Percentiles rank a stretch among this genome's conserved stretches.
Evolutionary conservation across 2,888 invertebrate species (phyloP).

Genomic region (Psylliodes chrysocephalus): DNA sequence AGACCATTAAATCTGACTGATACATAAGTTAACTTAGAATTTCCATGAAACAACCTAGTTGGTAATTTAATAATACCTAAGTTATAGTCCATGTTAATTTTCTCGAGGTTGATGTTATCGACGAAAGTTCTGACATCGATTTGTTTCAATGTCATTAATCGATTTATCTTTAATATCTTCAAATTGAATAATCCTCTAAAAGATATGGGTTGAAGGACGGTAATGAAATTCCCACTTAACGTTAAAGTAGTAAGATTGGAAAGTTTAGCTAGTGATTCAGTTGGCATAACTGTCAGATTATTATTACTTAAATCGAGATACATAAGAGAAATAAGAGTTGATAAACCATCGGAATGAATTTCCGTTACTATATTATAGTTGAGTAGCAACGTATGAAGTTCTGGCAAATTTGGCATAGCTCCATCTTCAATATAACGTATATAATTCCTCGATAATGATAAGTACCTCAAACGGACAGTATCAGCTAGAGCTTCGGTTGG

Average conservation of each 20-base stretch:
- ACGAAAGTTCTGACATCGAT: conserved; percentile 84
- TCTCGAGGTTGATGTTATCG: conserved; percentile 85
- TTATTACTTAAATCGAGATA: conserved; percentile 84
- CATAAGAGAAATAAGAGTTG: conserved; percentile 77
- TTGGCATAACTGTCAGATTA: conserved; percentile 81
- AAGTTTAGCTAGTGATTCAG: conserved; percentile 79
- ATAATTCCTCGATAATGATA: conserved; percentile 83
- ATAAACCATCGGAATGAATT: conserved; percentile 78
- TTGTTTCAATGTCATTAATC: conserved; percentile 73
- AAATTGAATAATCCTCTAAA: conserved; percentile 87
- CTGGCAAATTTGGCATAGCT: conserved; percentile 78
- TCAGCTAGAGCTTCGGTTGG: conserved; percentile 76
- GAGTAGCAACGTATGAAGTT: conserved; percentile 76
- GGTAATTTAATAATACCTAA: conserved; percentile 78
- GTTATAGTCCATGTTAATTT: conserved; percentile 82
- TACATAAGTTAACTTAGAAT: conserved; percentile 79
- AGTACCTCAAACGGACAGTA: conserved; percentile 73
- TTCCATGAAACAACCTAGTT: conserved; percentile 85
- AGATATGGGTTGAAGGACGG: conserved; percentile 77
- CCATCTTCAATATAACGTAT: conserved; percentile 78
- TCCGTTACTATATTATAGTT: conserved; percentile 81
- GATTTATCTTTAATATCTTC: conserved; percentile 77
- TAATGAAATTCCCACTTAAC: conserved; percentile 83
- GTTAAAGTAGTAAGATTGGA: conserved; percentile 80
- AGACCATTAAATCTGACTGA: conserved; percentile 82